Evolutionary conservation across 2,888 invertebrate genomes (phyloP), one percentile per base, ranked within the genome.

Genomic region (Himalopsyche kuldschensis): DNA sequence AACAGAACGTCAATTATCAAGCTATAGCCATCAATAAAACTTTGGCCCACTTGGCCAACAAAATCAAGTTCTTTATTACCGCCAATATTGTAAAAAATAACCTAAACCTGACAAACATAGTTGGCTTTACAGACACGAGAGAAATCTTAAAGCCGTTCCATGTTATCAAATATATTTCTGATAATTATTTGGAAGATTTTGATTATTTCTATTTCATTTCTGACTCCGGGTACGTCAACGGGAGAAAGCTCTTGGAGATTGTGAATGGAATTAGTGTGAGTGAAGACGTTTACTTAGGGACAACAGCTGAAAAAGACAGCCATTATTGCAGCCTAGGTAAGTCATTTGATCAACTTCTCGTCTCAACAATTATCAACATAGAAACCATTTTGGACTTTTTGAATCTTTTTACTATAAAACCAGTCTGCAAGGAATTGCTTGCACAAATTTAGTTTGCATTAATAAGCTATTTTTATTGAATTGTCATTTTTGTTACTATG

Each of bases 161-260:
- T 88, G 94, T 96, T 27, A 92, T 98, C 75, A 97, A 97, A 89
- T 98, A 98, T 89, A 94, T 98, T 15, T 95, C 95, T 0, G 97
- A 98, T 87, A 97, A 97, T 89, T 97, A 96, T 90, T 90, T 96
- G 47, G 95, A 98, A 87, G 96, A 96, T 87, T 99, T 96, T 90
- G 98, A 99, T 90, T 99, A 96, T 91, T 98, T 98, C 91, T 96
- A 97, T 89, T 91, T 99, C 79, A 94, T 96, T 77, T 95, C 96
- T 75, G 99, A 99, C 90, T 93, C 93, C 8, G 95, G 95, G 0
- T 99, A 96, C 89, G 93, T 99, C 80, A 96, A 98, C 89, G 96
- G 95, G 0, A 93, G 96, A 76, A 94, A 93, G 81, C 90, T 99
- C 78, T 91, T 93, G 32, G 93, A 95, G 84, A 90, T 97, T 81